phyloP scores from a whole-genome alignment of 1,140 invertebrate species.

The Mactra quadrangularis region DNA sequence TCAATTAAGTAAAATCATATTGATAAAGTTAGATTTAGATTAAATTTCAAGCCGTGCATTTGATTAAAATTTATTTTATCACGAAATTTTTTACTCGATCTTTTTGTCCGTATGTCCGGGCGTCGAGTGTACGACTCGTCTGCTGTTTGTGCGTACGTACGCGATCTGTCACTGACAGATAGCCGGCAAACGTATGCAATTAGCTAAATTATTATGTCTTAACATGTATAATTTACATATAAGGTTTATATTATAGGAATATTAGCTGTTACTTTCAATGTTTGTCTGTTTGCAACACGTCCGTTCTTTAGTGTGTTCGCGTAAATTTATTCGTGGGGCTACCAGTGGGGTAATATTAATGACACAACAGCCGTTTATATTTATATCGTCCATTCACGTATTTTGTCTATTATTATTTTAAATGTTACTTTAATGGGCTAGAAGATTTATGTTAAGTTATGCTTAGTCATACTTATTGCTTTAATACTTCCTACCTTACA shows the following conservation, averaged over 20 bases:
- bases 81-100: background rate
- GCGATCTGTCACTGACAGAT: background rate
- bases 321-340: constrained; percentile 45
- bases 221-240: background rate
- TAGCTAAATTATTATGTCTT: background rate
- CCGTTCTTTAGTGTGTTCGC: constrained; percentile 44
- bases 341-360: constrained; percentile 6
- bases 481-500: no score
- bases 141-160: constrained; percentile 44
- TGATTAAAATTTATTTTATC: no score
- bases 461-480: no score
- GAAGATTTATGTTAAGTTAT: no score
- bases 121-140: background rate
- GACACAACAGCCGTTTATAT: no score
- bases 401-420: no score
- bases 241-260: background rate
- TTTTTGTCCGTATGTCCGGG: constrained; percentile 35
- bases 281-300: background rate
- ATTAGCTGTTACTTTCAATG: background rate
- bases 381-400: no score
- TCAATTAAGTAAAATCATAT: background rate
- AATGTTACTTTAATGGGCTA: no score
- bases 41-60: background rate
- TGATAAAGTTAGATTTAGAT: no score
- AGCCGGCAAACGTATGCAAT: no score